Percentiles rank a stretch among this genome's conserved stretches.
Conservation (phyloP, 1,140 invertebrate species). For the Leguminivora glycinivorella region DNA sequence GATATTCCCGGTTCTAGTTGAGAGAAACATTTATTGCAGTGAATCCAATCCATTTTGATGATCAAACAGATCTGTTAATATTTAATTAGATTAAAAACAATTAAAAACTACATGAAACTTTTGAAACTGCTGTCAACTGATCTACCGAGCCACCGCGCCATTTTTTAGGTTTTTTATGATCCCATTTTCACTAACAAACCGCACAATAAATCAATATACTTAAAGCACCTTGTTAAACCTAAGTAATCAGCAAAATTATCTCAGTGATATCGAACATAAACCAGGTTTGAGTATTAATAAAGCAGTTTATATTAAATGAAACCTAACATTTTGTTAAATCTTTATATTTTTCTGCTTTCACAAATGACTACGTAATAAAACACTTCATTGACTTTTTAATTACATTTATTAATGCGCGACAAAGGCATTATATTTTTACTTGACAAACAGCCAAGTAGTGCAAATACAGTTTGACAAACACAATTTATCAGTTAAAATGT, state of each 20-base stretch:
- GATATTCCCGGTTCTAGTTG: conserved; percentile 69
- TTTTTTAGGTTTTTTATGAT: conserved; percentile 8
- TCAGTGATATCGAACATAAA: neutral
- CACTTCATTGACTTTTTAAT: neutral
- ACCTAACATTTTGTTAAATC: neutral
- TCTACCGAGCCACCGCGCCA: conserved; percentile 18
- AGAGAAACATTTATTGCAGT: conserved; percentile 76
- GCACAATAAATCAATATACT: too few species aligned
- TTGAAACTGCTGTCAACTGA: neutral
- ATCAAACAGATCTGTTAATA: neutral
- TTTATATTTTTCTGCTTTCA: neutral
- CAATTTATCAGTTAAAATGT: too few species aligned
- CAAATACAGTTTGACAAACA: too few species aligned
- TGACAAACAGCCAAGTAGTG: neutral
- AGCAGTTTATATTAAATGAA: neutral
- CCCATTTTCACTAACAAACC: neutral
- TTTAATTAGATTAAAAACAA: neutral
- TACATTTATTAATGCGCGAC: neutral
- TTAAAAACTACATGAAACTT: neutral
- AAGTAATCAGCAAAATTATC: too few species aligned
- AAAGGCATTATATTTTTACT: neutral
- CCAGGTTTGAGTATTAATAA: neutral
- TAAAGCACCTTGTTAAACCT: too few species aligned
- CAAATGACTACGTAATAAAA: neutral
- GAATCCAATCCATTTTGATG: conserved; percentile 76